Conservation (phyloP, 2,797 vertebrate species). For the Galago senegalensis region DNA sequence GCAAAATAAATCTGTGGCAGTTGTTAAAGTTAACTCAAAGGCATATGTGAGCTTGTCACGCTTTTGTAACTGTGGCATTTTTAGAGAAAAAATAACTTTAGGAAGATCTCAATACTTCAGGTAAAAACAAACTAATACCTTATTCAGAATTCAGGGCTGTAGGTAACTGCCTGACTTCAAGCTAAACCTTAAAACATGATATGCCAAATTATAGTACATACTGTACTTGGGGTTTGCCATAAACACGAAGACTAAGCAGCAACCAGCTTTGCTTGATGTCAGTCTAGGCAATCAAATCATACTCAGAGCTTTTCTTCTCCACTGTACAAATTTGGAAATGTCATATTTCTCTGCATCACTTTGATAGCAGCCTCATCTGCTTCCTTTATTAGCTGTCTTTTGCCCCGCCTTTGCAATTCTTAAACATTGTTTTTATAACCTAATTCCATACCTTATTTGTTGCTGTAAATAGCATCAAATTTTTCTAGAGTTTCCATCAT, state of each 20-base stretch:
- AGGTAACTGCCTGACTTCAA: constrained; percentile 53
- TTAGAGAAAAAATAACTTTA: constrained; percentile 55
- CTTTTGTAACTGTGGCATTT: constrained; percentile 37
- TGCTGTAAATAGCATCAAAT: not conserved
- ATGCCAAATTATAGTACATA: constrained; percentile 17
- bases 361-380: constrained; percentile 29
- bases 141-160: constrained; percentile 56
- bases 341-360: not conserved
- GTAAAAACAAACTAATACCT: constrained; percentile 44
- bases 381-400: constrained; percentile 2
- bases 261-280: not conserved
- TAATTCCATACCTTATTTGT: not conserved
- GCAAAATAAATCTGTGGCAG: constrained; percentile 73
- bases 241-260: not conserved
- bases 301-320: not conserved
- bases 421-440: constrained; percentile 12
- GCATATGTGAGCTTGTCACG: not conserved
- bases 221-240: not conserved
- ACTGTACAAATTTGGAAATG: not conserved
- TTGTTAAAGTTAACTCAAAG: constrained; percentile 71
- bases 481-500: not conserved
- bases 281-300: not conserved
- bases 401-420: not conserved
- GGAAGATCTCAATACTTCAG: constrained; percentile 24
- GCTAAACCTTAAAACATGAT: constrained; percentile 45